A percentile compares a stretch with the other conserved stretches of the same genome.
These are phyloP conservation scores for Carposina sasakii DNA, from an alignment of 1,140 invertebrate genomes.

Conservation along the genomic window DNA sequence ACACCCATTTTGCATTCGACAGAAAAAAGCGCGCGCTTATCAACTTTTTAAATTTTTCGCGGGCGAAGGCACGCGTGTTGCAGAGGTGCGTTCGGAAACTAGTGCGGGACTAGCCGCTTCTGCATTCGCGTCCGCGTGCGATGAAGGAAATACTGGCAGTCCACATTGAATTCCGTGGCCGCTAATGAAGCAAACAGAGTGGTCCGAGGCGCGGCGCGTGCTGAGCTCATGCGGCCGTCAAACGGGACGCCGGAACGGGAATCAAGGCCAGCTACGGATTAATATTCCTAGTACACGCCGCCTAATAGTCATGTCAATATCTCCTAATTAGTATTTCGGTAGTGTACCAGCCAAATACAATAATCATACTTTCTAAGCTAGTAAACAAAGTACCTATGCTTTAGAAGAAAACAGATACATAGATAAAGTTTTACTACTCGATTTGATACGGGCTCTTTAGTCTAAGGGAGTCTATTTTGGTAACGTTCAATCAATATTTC, in stretches of 20 bases:
- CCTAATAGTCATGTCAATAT: slow-evolving; percentile 59
- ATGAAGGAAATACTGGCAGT: slow-evolving; percentile 45
- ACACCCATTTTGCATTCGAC: slow-evolving; percentile 55
- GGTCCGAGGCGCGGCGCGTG: slow-evolving; percentile 34
- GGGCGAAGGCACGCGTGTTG: slow-evolving; percentile 32
- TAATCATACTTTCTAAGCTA: background rate
- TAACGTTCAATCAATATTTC: no score
- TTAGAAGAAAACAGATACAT: background rate
- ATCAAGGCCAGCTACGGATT: slow-evolving; percentile 64
- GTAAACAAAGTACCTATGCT: background rate
- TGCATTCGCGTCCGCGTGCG: slow-evolving; percentile 47
- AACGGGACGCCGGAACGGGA: slow-evolving; percentile 60
- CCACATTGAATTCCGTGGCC: slow-evolving; percentile 40
- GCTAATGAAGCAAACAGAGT: slow-evolving; percentile 25
- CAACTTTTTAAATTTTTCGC: slow-evolving; percentile 34
- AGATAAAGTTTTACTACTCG: no score
- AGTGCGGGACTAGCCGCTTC: slow-evolving; percentile 61
- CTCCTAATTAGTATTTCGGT: slow-evolving; percentile 56
- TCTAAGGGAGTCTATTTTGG: no score
- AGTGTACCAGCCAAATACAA: background rate
- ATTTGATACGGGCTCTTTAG: no score
- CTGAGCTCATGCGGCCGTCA: slow-evolving; percentile 58
- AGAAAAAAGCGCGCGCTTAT: slow-evolving; percentile 30
- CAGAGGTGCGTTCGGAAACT: slow-evolving; percentile 61
- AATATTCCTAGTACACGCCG: slow-evolving; percentile 54